Evolutionary conservation across 1,140 invertebrate species (phyloP).

Genomic region (Tenebrio molitor): DNA sequence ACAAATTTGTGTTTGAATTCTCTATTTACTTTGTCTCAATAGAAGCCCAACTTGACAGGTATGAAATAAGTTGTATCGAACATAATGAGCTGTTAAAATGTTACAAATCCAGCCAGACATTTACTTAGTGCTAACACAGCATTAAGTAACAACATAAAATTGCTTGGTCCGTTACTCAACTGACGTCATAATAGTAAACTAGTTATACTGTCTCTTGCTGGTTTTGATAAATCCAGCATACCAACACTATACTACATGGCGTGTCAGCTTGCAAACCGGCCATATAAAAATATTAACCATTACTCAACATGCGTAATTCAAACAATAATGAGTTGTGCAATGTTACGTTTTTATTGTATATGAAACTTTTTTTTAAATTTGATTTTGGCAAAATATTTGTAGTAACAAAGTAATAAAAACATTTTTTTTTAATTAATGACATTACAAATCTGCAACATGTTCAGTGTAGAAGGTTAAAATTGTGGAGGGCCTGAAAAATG

Average conservation of each 20-base stretch:
- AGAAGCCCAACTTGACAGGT: not conserved
- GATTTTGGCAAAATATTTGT: too few species aligned
- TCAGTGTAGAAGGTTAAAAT: too few species aligned
- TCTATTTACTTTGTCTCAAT: not conserved
- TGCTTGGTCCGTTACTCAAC: conserved; percentile 10
- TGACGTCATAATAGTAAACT: conserved; percentile 31
- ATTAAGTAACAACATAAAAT: conserved; percentile 1
- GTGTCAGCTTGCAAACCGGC: not conserved
- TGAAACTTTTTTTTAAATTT: too few species aligned
- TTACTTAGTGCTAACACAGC: conserved; percentile 13
- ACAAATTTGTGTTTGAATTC: too few species aligned
- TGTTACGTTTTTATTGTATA: too few species aligned
- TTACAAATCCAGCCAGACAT: conserved; percentile 22
- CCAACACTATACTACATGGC: not conserved
- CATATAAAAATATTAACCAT: not conserved
- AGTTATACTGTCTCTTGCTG: conserved; percentile 19
- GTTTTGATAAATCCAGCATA: conserved; percentile 1
- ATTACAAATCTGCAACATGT: too few species aligned
- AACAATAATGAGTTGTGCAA: too few species aligned
- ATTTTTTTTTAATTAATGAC: too few species aligned
- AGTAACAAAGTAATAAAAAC: too few species aligned
- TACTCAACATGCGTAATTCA: too few species aligned
- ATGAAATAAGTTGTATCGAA: conserved; percentile 8
- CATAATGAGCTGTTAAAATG: conserved; percentile 34
- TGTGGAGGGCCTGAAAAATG: too few species aligned